Base-by-base conservation (phyloP, 2,113 vertebrate genomes). In the Rhynchopsitta pachyrhyncha region DNA sequence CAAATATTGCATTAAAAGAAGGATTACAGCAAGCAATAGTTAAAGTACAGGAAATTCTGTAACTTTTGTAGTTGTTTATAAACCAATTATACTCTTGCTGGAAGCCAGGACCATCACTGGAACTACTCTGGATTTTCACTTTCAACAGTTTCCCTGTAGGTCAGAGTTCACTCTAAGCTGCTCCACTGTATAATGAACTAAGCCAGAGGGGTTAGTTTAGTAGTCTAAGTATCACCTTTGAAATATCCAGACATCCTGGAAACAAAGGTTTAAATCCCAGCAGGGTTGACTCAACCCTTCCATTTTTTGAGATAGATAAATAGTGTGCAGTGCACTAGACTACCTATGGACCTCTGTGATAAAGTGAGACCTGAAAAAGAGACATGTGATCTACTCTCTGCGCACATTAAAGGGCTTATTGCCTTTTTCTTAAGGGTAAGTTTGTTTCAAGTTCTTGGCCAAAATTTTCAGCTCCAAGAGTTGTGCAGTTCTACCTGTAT, bases 181-280 rank as follows among this genome's bases (percentile, higher is more conserved):
- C 80, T 95, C 50, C 33, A 68, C 70, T 88, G 29, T 79, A 87
- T 92, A 96, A 97, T 87, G 91, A 97, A 91, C 74, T 78, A 93
- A 95, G 94, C 89, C 91, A 91, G 96, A 97, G 91, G 92, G 85
- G 60, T 67, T 91, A 77, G 68, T 73, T 96, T 84, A 96, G 93
- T 81, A 95, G 91, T 93, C 49, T 90, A 91, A 88, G 88, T 62
- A 94, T 59, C 85, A 68, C 46, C 94, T 96, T 96, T 97, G 97
- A 97, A 97, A 94, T 78, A 93, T 49, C 68, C 66, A 76, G 89
- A 88, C 28, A 33, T 75, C 70, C 60, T 97, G 91, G 92, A 97
- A 97, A 96, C 91, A 97, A 97, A 97, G 94, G 87, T 88, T 97
- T 91, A 89, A 96, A 93, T 95, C 95, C 82, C 95, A 96, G 84